phyloP scores from a whole-genome alignment of 2,113 vertebrate genomes.

The Saguinus imperator region DNA sequence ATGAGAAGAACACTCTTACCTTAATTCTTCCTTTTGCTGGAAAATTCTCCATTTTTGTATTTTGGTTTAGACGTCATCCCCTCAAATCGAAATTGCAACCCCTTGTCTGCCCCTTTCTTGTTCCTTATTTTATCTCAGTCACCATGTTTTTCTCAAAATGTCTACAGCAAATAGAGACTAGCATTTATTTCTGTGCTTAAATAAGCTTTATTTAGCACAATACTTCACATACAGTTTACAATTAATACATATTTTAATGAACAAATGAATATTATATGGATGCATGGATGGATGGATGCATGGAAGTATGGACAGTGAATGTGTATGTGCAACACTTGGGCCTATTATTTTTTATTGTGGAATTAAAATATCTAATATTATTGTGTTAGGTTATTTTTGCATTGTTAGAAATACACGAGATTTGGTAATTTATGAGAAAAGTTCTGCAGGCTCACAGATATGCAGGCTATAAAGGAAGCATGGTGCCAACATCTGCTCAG shows the following conservation, averaged over 20 bases:
- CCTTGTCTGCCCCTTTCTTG: not conserved
- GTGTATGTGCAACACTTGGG: not conserved
- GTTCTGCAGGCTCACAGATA: too few species aligned
- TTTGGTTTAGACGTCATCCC: not conserved
- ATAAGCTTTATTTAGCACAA: not conserved
- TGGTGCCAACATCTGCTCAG: too few species aligned
- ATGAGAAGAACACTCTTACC: not conserved
- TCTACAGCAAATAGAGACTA: not conserved
- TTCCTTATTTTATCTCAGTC: not conserved
- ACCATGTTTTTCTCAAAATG: not conserved
- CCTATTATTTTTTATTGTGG: not conserved
- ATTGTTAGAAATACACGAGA: too few species aligned
- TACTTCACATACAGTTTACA: not conserved
- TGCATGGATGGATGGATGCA: not conserved
- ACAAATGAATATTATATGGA: not conserved
- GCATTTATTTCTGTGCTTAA: not conserved
- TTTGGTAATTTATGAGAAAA: too few species aligned
- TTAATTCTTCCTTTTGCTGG: not conserved
- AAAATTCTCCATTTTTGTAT: not conserved
- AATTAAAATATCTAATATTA: not conserved
- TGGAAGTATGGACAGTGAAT: too few species aligned
- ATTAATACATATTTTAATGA: not conserved
- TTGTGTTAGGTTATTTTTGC: too few species aligned
- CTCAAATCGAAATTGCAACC: not conserved
- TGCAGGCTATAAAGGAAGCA: too few species aligned